Base-by-base conservation (phyloP, 2,797 vertebrate species). In the Gallinago nigripennis region DNA sequence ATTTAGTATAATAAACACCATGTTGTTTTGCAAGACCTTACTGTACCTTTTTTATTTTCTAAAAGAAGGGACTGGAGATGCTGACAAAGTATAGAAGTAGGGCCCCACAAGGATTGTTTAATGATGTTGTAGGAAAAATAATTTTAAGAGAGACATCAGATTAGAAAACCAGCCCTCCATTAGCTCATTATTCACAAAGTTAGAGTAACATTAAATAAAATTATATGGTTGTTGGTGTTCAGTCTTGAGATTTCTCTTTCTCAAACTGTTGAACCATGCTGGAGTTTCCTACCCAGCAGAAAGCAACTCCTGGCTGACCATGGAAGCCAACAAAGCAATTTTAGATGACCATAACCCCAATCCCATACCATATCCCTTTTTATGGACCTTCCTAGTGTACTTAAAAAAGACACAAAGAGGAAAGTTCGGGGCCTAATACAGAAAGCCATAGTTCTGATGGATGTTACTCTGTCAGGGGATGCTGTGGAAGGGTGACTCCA, bases 221-320 rank as follows among this genome's bases (percentile, higher is more conserved):
- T 21, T 0, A 37, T 8, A n/a, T 0, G 4, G 37, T 4, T 21
- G 19, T 9, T 58, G 21, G 9, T 54, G 65, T 37, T 66, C 33
- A 45, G 19, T 11, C n/a, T 57, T 57, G 10, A 46, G 16, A 4
- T 58, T 79, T 73, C 33, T 48, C 30, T 77, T 61, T 87, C 30
- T 14, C 11, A 19, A 5, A 24, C 14, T 31, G 43, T 43, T 71
- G 9, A 53, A n/a, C 30, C 12, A 1, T 39, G 46, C 8, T 57
- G 37, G 7, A 69, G 31, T n/a, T 61, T 9, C 12, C 5, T 11
- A 8, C 16, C 45, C 9, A 33, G 18, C 63, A 78, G 61, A 17
- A 68, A 19, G 15, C 23, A 21, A 21, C 17, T 30, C 11, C 4
- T 19, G 9, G 16, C 33, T 65, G 53, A 58, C 37, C 16, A 1